Conservation (phyloP, 2,113 vertebrate genomes). For the Hassar affinis region DNA sequence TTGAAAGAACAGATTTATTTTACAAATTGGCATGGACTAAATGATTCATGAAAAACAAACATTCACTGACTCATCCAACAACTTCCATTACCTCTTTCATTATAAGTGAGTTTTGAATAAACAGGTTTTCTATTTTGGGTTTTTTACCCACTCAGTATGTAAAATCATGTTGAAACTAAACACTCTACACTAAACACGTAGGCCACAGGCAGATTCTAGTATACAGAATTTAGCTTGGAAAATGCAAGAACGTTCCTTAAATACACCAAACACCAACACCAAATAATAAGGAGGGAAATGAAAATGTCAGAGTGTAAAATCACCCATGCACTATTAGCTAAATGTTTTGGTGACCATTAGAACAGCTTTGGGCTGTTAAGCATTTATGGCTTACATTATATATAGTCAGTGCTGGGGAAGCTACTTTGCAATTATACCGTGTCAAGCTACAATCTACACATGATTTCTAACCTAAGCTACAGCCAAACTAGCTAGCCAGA, state of each 20-base stretch:
- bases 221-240: background rate
- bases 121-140: background rate
- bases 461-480: background rate
- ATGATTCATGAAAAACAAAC: background rate
- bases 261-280: background rate
- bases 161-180: background rate
- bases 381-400: no score
- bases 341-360: background rate
- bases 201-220: background rate
- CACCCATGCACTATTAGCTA: background rate
- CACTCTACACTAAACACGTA: background rate
- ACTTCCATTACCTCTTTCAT: background rate
- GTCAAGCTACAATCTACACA: background rate
- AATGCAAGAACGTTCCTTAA: background rate
- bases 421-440: background rate
- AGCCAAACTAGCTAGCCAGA: background rate
- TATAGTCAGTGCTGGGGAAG: background rate
- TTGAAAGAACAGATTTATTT: background rate
- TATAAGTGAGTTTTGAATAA: background rate
- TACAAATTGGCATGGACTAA: background rate
- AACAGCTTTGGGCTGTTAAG: no score
- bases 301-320: background rate
- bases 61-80: background rate
- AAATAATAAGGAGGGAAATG: background rate
- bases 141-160: no score